Conservation (phyloP, 2,888 invertebrate genomes). For the Caenorhabditis doughertyi region DNA sequence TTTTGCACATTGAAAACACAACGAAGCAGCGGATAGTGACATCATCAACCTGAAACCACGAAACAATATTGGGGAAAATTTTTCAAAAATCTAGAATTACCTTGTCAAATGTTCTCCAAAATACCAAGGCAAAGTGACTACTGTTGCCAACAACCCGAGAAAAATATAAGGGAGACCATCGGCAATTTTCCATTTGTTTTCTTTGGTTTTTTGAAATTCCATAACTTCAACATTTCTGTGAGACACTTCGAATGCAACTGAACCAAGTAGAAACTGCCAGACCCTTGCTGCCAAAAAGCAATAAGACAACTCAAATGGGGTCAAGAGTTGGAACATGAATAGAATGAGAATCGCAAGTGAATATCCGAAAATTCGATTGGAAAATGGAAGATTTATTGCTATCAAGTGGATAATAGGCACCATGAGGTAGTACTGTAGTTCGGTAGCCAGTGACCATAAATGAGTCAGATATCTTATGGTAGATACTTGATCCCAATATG, state of each 20-base stretch:
- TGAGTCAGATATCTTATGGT: slow-evolving; percentile 55
- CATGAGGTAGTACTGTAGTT: slow-evolving; percentile 65
- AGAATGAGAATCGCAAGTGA: slow-evolving; percentile 21
- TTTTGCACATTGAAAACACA: slow-evolving; percentile 6
- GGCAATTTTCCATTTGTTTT: background rate
- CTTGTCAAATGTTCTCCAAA: slow-evolving; percentile 40
- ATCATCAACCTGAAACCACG: slow-evolving; percentile 34
- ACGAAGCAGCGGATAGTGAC: background rate
- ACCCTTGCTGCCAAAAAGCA: slow-evolving; percentile 45
- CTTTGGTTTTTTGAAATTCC: background rate
- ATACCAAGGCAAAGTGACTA: slow-evolving; percentile 11
- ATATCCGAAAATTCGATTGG: slow-evolving; percentile 30
- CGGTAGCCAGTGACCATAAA: slow-evolving; percentile 61
- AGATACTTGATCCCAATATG: slow-evolving; percentile 59
- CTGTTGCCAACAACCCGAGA: background rate
- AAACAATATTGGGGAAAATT: background rate
- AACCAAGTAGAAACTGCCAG: slow-evolving; percentile 65
- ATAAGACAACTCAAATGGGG: slow-evolving; percentile 52
- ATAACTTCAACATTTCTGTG: background rate
- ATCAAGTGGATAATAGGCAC: slow-evolving; percentile 54
- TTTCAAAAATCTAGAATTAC: slow-evolving; percentile 3
- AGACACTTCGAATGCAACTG: slow-evolving; percentile 48
- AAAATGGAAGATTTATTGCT: slow-evolving; percentile 3
- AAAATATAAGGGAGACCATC: slow-evolving; percentile 25
- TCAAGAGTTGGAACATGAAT: slow-evolving; percentile 42